A percentile compares a stretch with the other conserved stretches of the same genome.
These are phyloP conservation scores for Ctenomys sociabilis DNA, from an alignment of 2,113 vertebrate species.

Conservation along the genomic window DNA sequence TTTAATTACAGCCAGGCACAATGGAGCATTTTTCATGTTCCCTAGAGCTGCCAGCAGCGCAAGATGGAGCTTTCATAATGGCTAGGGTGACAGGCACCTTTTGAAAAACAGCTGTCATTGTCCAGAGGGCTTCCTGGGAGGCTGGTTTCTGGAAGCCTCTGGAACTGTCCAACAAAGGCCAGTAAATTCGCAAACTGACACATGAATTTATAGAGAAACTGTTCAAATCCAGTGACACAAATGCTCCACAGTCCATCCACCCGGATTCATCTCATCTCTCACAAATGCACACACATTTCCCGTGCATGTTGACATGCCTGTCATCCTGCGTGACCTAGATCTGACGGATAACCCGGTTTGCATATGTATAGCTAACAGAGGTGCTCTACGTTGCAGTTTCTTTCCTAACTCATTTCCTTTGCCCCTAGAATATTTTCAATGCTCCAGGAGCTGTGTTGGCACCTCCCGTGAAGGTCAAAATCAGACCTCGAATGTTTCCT, in stretches of 20 bases:
- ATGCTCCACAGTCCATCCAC: not conserved
- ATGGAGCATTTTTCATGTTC: conserved; percentile 76
- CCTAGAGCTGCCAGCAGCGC: conserved; percentile 69
- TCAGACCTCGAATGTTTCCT: not conserved
- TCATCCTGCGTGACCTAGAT: fast-evolving
- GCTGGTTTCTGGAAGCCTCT: not conserved
- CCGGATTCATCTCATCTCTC: not conserved
- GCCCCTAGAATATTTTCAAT: fast-evolving
- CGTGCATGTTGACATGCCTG: fast-evolving
- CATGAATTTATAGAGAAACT: not conserved
- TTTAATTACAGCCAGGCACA: conserved; percentile 80
- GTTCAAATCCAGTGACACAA: not conserved
- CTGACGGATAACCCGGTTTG: fast-evolving
- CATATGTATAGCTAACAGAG: fast-evolving
- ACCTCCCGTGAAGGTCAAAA: not conserved
- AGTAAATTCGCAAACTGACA: not conserved
- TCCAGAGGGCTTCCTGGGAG: not conserved
- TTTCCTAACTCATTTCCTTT: not conserved
- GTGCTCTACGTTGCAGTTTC: not conserved
- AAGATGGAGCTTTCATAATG: conserved; percentile 52
- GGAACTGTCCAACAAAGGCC: not conserved
- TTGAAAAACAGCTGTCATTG: conserved; percentile 52
- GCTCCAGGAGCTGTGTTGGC: not conserved
- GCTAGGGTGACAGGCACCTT: conserved; percentile 60
- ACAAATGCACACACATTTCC: fast-evolving